Evolutionary conservation across 1,140 invertebrate species (phyloP).

Genomic region (Eulimnadia texana): DNA sequence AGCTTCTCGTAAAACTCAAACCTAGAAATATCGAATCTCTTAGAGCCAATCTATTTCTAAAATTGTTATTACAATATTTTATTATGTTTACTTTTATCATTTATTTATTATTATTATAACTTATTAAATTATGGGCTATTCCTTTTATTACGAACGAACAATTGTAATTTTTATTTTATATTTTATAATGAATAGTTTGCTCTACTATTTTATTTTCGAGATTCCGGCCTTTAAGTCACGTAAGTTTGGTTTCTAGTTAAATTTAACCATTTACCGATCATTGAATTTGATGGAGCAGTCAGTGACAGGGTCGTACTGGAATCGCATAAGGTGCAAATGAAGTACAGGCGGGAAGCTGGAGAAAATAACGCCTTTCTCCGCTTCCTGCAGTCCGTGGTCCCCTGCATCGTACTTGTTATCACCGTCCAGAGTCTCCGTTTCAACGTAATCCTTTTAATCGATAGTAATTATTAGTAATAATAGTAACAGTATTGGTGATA

Average conservation of each 20-base stretch:
- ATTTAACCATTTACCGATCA: slow-evolving; percentile 49
- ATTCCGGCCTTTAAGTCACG: too few relatives aligned
- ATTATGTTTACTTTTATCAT: too few relatives aligned
- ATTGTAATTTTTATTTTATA: too few relatives aligned
- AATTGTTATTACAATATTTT: too few relatives aligned
- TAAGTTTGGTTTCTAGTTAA: too few relatives aligned
- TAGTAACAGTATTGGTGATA: too few relatives aligned
- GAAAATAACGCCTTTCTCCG: slow-evolving; percentile 97
- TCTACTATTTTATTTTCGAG: too few relatives aligned
- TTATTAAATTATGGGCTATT: too few relatives aligned
- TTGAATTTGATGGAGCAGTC: slow-evolving; percentile 99
- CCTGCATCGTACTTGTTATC: slow-evolving; percentile 99
- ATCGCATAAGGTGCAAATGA: slow-evolving; percentile 94
- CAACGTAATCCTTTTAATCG: slow-evolving; percentile 65
- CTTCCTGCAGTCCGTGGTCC: slow-evolving; percentile 87
- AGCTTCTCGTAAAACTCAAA: slow-evolving; percentile 92
- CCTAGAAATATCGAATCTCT: slow-evolving; percentile 21
- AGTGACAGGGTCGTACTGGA: slow-evolving; percentile 95
- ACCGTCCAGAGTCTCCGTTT: slow-evolving; percentile 86
- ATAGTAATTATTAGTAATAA: background rate
- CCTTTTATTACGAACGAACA: too few relatives aligned
- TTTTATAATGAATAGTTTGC: too few relatives aligned
- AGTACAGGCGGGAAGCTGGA: slow-evolving; percentile 92
- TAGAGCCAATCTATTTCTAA: too few relatives aligned
- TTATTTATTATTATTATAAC: too few relatives aligned